phyloP scores from a whole-genome alignment of 2,888 invertebrate genomes.

The Apodemia hepburni region DNA sequence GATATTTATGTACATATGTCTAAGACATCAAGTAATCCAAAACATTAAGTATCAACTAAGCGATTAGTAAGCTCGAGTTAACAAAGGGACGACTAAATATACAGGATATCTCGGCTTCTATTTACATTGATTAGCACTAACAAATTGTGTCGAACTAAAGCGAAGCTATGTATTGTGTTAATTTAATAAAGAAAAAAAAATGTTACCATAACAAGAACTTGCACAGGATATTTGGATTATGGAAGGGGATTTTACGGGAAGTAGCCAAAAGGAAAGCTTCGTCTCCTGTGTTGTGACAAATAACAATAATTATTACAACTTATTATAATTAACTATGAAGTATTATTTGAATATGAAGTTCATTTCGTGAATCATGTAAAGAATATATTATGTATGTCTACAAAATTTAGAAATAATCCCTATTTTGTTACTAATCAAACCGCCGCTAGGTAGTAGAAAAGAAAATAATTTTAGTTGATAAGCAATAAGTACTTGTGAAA shows the following conservation, averaged over 20 bases:
- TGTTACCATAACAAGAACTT: conserved; percentile 27
- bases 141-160: conserved; percentile 19
- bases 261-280: conserved; percentile 26
- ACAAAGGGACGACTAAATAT: conserved; percentile 3
- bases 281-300: conserved; percentile 27
- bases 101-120: background rate
- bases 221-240: conserved; percentile 25
- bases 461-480: no score
- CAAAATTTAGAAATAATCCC: no score
- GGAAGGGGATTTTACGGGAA: conserved; percentile 21
- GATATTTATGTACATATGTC: conserved; percentile 2
- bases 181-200: conserved; percentile 17
- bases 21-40: background rate
- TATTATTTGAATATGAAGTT: no score
- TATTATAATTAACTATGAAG: background rate
- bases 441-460: no score
- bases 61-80: conserved; percentile 19
- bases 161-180: conserved; percentile 19
- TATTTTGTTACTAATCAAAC: no score
- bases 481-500: no score
- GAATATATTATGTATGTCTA: no score
- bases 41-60: conserved; percentile 8
- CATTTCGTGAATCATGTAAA: no score
- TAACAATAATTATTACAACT: background rate
- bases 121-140: conserved; percentile 20